Conservation (phyloP, 2,888 invertebrate genomes). For the Meliscaeva auricollis region DNA sequence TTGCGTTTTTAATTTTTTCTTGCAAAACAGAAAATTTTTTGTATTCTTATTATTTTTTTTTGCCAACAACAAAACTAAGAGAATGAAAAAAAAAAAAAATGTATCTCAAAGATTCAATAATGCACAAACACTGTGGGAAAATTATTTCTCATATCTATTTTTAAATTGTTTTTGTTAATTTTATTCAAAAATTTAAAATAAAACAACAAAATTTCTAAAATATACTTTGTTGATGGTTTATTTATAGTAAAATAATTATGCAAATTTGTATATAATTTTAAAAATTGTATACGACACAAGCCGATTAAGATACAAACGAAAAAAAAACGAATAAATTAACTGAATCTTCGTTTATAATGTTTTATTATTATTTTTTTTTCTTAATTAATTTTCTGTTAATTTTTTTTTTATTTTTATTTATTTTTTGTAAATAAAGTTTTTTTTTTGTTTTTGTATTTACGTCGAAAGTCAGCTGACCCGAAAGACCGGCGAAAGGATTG, state of each 20-base stretch:
- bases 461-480: constrained; percentile 49
- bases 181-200: constrained; percentile 42
- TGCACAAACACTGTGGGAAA: constrained; percentile 58
- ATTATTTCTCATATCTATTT: constrained; percentile 70
- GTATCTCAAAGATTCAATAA: constrained; percentile 46
- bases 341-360: not conserved
- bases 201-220: constrained; percentile 28
- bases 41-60: constrained; percentile 37
- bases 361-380: not conserved
- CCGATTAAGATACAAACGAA: constrained; percentile 1
- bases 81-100: not conserved
- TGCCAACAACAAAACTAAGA: constrained; percentile 32
- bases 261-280: constrained; percentile 20
- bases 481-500: constrained; percentile 45
- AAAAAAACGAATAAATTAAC: not conserved
- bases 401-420: constrained; percentile 5
- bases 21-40: constrained; percentile 18
- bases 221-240: constrained; percentile 26
- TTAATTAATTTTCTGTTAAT: constrained; percentile 14
- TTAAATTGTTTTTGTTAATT: constrained; percentile 45
- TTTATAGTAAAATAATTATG: constrained; percentile 34
- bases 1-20: constrained; percentile 21
- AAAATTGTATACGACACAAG: constrained; percentile 4
- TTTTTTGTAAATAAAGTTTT: constrained; percentile 13
- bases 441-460: constrained; percentile 46